A percentile compares a stretch with the other conserved stretches of the same genome.
These are phyloP conservation scores for Acrocyrtus sp. DNA, from an alignment of 2,888 invertebrate genomes.

Conservation along the genomic window DNA sequence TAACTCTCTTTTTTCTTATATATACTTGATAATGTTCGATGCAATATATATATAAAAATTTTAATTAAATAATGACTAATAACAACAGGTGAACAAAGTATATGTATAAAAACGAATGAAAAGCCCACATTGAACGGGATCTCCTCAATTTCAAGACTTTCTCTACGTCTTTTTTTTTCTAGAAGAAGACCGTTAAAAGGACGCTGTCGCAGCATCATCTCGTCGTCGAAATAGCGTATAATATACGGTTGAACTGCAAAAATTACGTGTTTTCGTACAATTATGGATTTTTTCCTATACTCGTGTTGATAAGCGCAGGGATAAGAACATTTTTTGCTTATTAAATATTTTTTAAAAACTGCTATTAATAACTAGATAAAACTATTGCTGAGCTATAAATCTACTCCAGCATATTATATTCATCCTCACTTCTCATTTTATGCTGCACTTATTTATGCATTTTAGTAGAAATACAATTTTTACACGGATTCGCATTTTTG, in stretches of 20 bases:
- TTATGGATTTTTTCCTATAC: too few relatives aligned
- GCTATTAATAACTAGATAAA: conserved; percentile 31
- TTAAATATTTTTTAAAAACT: conserved; percentile 3
- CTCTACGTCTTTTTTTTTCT: too few relatives aligned
- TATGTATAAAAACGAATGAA: conserved; percentile 54
- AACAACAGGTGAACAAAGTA: conserved; percentile 56
- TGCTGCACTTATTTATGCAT: too few relatives aligned
- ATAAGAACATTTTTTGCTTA: conserved; percentile 13
- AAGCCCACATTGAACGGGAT: conserved; percentile 53
- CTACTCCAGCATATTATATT: conserved; percentile 20
- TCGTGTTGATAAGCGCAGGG: conserved; percentile 44
- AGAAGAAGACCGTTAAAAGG: too few relatives aligned
- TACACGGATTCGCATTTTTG: conserved; percentile 50
- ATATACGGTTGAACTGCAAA: conserved; percentile 41
- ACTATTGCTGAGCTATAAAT: conserved; percentile 38
- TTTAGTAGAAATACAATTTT: too few relatives aligned
- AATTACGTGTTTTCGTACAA: too few relatives aligned
- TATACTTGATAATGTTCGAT: conserved; percentile 48
- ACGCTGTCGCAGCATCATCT: too few relatives aligned
- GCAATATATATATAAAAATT: conserved; percentile 56
- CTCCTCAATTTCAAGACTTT: too few relatives aligned
- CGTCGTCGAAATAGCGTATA: too few relatives aligned
- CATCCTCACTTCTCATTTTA: too few relatives aligned
- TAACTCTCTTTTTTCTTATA: conserved; percentile 36
- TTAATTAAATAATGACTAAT: conserved; percentile 55